A percentile compares a stretch with the other conserved stretches of the same genome.
These are phyloP conservation scores for Platynereis dumerilii DNA, from an alignment of 2,888 invertebrate genomes.

Conservation along the genomic window DNA sequence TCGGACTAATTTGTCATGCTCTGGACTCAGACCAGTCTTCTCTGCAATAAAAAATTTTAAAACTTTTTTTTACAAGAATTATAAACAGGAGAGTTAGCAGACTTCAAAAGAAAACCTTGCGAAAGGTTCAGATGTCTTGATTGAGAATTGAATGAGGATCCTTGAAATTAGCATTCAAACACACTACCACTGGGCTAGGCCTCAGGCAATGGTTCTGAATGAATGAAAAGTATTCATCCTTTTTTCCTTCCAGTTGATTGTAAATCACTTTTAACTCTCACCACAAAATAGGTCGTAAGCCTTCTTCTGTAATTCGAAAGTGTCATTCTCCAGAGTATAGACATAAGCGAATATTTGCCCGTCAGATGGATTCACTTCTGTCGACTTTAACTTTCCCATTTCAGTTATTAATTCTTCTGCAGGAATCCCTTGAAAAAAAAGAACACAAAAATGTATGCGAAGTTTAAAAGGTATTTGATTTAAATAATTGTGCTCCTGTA, in stretches of 20 bases:
- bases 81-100: not conserved
- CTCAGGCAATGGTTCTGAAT: too few species aligned
- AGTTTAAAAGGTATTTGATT: not conserved
- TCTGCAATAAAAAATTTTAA: conserved; percentile 45
- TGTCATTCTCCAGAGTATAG: conserved; percentile 52
- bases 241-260: too few species aligned
- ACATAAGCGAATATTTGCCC: conserved; percentile 57
- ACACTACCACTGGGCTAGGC: too few species aligned
- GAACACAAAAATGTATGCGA: not conserved
- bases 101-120: not conserved
- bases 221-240: too few species aligned
- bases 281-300: conserved; percentile 52
- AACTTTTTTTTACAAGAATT: not conserved
- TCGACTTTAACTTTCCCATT: conserved; percentile 44
- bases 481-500: too few species aligned
- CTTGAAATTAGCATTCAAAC: too few species aligned
- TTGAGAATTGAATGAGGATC: too few species aligned
- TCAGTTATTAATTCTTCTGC: conserved; percentile 44
- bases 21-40: conserved; percentile 46
- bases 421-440: conserved; percentile 40
- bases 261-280: too few species aligned
- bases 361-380: conserved; percentile 46
- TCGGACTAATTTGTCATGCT: conserved; percentile 51
- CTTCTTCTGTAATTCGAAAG: conserved; percentile 50
- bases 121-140: too few species aligned